phyloP scores from a whole-genome alignment of 1,140 invertebrate species.

The Aricia agestis region DNA sequence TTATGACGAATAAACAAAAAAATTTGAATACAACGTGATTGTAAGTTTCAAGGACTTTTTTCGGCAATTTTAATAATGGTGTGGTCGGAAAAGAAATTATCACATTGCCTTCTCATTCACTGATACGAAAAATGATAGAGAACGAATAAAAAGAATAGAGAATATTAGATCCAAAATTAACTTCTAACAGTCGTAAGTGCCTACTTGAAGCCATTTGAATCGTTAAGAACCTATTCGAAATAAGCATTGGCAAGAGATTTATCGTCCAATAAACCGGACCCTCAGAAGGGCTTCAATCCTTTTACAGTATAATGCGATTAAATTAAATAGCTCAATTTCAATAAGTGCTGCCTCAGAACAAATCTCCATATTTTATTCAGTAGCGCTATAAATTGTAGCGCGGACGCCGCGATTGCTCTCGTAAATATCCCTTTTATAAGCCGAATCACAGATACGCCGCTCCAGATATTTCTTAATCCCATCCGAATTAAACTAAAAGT shows the following conservation, averaged over 20 bases:
- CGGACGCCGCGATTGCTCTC: constrained; percentile 51
- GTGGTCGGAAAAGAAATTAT: not conserved
- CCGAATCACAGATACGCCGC: not conserved
- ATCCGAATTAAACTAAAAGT: not conserved
- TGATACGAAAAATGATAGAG: not conserved
- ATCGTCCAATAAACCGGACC: constrained; percentile 24
- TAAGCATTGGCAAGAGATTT: constrained; percentile 22
- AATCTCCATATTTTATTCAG: constrained; percentile 68
- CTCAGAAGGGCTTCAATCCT: constrained; percentile 11
- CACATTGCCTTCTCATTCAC: not conserved
- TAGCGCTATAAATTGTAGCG: constrained; percentile 51
- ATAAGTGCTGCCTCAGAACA: constrained; percentile 61
- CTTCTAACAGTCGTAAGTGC: not conserved
- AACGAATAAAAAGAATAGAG: no score
- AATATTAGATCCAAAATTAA: not conserved
- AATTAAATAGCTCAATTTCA: constrained; percentile 69
- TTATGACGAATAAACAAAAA: no score
- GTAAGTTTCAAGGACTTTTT: no score
- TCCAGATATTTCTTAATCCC: constrained; percentile 7
- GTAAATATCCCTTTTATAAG: constrained; percentile 47
- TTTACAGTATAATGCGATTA: constrained; percentile 30
- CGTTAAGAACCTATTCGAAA: not conserved
- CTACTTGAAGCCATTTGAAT: not conserved
- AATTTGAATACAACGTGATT: no score
- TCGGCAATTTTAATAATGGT: not conserved